phyloP scores from a whole-genome alignment of 2,888 invertebrate genomes.

The Pachycephus smyrnensis region DNA sequence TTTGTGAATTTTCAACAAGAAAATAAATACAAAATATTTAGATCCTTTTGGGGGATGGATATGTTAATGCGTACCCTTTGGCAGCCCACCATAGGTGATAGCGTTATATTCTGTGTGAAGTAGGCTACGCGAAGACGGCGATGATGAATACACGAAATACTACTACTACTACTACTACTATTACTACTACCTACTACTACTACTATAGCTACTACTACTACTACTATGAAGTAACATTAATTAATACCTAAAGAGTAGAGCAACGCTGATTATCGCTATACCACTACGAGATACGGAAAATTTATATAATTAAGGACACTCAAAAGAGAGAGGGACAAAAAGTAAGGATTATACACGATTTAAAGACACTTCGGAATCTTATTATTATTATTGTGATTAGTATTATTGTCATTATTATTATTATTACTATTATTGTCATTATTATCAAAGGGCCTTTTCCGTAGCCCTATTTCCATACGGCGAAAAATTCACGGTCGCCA shows the following conservation, averaged over 20 bases:
- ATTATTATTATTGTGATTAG: not conserved
- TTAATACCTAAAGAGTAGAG: slow-evolving; percentile 6
- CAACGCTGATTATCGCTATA: slow-evolving; percentile 18
- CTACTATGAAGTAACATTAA: not conserved
- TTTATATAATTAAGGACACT: not conserved
- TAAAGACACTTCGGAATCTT: not conserved
- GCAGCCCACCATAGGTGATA: slow-evolving; percentile 18
- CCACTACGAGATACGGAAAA: slow-evolving; percentile 7
- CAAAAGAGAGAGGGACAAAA: not conserved
- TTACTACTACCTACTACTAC: not conserved
- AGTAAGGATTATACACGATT: not conserved
- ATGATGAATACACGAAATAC: slow-evolving; percentile 18
- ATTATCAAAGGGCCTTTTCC: not conserved
- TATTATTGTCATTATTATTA: too few relatives aligned
- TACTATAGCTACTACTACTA: not conserved
- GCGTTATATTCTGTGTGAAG: slow-evolving; percentile 22
- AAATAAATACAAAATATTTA: not conserved
- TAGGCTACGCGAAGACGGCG: slow-evolving; percentile 16
- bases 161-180: slow-evolving; percentile 20
- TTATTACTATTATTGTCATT: not conserved
- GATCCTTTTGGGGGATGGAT: not conserved
- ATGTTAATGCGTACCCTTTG: not conserved
- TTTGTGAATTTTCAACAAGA: not conserved
- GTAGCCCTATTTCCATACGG: not conserved
- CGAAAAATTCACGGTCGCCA: not conserved